These are phyloP conservation scores for Plecturocebus donacophilus DNA, from an alignment of 2,113 vertebrate species.

Conservation along the genomic window DNA sequence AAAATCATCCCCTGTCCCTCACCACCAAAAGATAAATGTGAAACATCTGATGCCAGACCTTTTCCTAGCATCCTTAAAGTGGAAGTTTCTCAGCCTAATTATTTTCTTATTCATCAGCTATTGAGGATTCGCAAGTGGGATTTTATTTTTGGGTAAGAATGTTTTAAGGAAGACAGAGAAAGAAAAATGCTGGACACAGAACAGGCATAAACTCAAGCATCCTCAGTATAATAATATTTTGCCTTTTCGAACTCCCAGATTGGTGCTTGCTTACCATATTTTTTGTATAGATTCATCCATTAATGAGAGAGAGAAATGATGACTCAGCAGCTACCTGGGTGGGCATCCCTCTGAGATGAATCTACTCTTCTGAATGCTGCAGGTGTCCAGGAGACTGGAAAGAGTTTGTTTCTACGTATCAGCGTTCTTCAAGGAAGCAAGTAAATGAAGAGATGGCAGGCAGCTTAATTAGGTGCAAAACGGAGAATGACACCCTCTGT, in stretches of 20 bases:
- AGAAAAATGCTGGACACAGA: not conserved
- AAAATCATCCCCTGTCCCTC: too few relatives aligned
- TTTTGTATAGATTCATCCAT: not conserved
- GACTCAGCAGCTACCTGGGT: not conserved
- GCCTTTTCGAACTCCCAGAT: not conserved
- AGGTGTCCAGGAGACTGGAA: not conserved
- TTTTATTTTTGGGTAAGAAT: not conserved
- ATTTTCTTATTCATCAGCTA: not conserved
- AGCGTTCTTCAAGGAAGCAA: not conserved
- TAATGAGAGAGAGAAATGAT: constrained; percentile 1
- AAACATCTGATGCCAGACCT: not conserved
- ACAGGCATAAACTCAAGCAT: not conserved
- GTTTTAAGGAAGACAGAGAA: not conserved
- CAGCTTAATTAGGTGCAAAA: not conserved
- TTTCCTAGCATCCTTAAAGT: not conserved
- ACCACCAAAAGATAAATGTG: not conserved
- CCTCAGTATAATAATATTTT: not conserved
- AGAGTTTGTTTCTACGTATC: not conserved
- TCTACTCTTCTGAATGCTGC: not conserved
- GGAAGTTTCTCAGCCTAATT: not conserved
- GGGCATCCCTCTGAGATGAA: not conserved
- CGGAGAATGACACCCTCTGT: not conserved
- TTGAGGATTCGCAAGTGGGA: not conserved
- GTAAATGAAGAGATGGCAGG: not conserved
- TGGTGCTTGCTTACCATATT: not conserved